Base-by-base conservation (phyloP, 1,140 invertebrate species). In the Drosophila lowei region DNA sequence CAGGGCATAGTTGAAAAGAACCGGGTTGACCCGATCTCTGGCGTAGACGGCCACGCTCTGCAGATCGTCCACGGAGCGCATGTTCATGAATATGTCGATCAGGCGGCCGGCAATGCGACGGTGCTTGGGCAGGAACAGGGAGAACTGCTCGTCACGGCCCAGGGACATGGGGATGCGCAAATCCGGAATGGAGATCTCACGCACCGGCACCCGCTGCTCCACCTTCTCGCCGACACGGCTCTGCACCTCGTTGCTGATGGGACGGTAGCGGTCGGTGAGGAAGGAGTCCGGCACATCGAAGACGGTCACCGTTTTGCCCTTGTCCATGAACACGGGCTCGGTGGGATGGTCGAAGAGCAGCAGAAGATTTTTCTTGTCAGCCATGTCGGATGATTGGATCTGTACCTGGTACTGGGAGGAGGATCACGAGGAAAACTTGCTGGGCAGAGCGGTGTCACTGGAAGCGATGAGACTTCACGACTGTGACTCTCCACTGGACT, bases 1-100 rank as follows among this genome's bases (percentile, higher is more conserved):
- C 2, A 95, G 91, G 6, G 94, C 94, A 84, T 97, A 96, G 89
- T 96, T 95, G 92, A 96, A 96, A 91, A 97, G 91, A 79, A 95
- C 94, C 0, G 95, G 94, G 90, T 96, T 96, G 34, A 96, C 90
- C 18, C 95, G 94, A 83, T 96, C 94, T 42, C 95, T 94, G 63
- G 94, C 94, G 79, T 95, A 96, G 3, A 95, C 93, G 7, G 94
- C 93, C 8, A 95, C 91, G 0, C 95, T 95, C 61, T 94, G 86
- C 34, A 97, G 93, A 56, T 96, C 95, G 1, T 96, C 94, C 18
- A 95, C 91, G 3, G 93, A 93, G 63, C 94, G 92, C 93, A 96
- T 94, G 52, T 93, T 95, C 95, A 90, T 92, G 76, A 96, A 96
- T 55, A 96, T 94, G 62, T 95, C 93, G 54, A 96, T 95, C 3